Base-by-base conservation (phyloP, 2,113 vertebrate genomes). In the Picathartes gymnocephalus region DNA sequence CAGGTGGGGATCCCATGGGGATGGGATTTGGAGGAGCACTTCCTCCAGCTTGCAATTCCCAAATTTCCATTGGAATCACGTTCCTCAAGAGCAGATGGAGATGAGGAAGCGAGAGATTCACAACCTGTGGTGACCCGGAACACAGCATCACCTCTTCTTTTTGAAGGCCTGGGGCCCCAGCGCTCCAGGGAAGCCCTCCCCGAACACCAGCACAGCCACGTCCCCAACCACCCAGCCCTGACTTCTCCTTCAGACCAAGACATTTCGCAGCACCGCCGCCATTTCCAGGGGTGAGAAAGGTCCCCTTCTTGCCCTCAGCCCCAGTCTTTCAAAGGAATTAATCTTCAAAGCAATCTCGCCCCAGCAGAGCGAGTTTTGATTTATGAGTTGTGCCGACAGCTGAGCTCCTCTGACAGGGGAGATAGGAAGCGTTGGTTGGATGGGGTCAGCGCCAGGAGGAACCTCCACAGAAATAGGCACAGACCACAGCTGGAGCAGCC, bases 261-360 rank as follows among this genome's bases (percentile, higher is more conserved):
- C 77, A 65, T 72, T 76, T 80, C 54, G 28, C 86, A 44, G 77
- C n/a, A 0, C 81, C 0, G 2, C 69, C 90, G 83, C 86, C 92
- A 92, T 82, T 89, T 72, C 81, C 10, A 76, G 66, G 86, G 84
- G 86, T 84, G 81, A 91, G 17, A 86, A 81, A 87, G 92, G 86
- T 88, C 92, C 81, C 81, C n/a, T 51, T 45, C 89, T 35, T 69
- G 78, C 89, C 89, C 94, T 91, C 69, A 20, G 81, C 54, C 92
- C 88, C 83, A 57, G 90, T 70, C 91, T 92, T 90, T 87, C 57
- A 37, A 65, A 91, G 58, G 81, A 91, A 93, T 91, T 84, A 81
- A 92, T 93, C 92, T 92, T 86, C 93, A 88, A 78, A 97, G 92
- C 93, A 92, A 82, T 93, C 92, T 88, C 4, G 0, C 8, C 82